Evolutionary conservation across 2,797 vertebrate species (phyloP), one percentile per base, ranked within the genome.

Genomic region (Cephalopachus bancanus): DNA sequence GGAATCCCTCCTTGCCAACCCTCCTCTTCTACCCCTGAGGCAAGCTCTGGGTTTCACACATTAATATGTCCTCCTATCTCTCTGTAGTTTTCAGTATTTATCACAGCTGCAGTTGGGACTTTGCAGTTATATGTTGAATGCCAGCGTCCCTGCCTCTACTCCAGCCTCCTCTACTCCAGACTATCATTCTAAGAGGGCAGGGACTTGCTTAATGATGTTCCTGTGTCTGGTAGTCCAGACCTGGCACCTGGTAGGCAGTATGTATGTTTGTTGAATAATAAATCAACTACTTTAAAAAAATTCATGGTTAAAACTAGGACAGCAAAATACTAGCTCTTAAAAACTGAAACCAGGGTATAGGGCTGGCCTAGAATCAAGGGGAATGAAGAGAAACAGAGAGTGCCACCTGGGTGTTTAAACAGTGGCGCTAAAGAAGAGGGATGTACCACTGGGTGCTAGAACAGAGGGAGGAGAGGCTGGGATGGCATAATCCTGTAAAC

Each of bases 261-360:
- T 65, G 59, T 75, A 83, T 28, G 81, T 60, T 10, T 28, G 59
- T 49, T 53, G 24, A 75, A 51, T 79, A 76, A 83, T 16, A 85
- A 76, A 80, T 62, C 10, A 72, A 89, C 24, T 33, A 49, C 51
- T 79, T 87, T 62, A 28, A 37, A 0, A 83, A 89, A 97, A 94
- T 91, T 89, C 10, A 64, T 19, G n/a, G 90, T 96, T 92, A 94
- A 89, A 96, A 96, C 60, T 60, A 94, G 64, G 93, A 83, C 84
- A 95, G 55, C 37, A 89, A 93, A 96, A 83, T 30, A 85, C 6
- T 44, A 62, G 44, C 51, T 78, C 67, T 90, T 91, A 88, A 96
- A 94, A 91, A 92, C 26, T 69, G 62, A 96, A 91, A 94, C 76
- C 51, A 37, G 44, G 26, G 28, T 93, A 59, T 86, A 90, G 49